phyloP scores from a whole-genome alignment of 2,113 vertebrate species.

The Equus quagga region DNA sequence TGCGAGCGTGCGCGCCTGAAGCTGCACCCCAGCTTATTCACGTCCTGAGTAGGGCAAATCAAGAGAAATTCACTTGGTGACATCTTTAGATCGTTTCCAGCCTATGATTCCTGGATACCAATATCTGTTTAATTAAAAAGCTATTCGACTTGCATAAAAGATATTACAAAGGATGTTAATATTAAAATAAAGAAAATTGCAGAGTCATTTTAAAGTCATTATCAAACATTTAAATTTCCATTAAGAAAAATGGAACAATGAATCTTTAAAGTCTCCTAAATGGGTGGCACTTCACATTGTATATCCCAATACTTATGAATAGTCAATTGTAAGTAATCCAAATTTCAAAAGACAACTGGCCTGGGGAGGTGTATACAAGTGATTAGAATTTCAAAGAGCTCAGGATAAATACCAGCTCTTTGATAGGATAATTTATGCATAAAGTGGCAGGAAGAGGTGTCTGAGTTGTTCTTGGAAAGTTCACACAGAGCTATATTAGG shows the following conservation, averaged over 20 bases:
- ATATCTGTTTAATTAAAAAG: constrained; percentile 61
- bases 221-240: constrained; percentile 75
- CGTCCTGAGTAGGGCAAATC: background rate
- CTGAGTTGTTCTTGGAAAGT: constrained; percentile 87
- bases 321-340: constrained; percentile 88
- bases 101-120: background rate
- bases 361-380: constrained; percentile 88
- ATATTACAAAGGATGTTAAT: constrained; percentile 63
- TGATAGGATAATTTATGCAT: constrained; percentile 90
- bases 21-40: background rate
- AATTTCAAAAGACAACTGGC: constrained; percentile 87
- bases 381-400: constrained; percentile 91
- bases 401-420: constrained; percentile 89
- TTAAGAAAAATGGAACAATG: constrained; percentile 75
- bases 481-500: constrained; percentile 80
- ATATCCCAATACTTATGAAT: constrained; percentile 85
- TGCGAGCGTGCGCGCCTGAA: background rate
- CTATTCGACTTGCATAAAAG: constrained; percentile 43
- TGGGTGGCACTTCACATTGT: constrained; percentile 74
- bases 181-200: constrained; percentile 69
- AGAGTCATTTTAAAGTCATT: constrained; percentile 72
- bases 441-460: constrained; percentile 88
- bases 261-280: constrained; percentile 79
- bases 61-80: background rate
- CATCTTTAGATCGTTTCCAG: constrained; percentile 23